These are phyloP conservation scores for Slavum lentiscoides DNA, from an alignment of 2,888 invertebrate species.

Conservation along the genomic window DNA sequence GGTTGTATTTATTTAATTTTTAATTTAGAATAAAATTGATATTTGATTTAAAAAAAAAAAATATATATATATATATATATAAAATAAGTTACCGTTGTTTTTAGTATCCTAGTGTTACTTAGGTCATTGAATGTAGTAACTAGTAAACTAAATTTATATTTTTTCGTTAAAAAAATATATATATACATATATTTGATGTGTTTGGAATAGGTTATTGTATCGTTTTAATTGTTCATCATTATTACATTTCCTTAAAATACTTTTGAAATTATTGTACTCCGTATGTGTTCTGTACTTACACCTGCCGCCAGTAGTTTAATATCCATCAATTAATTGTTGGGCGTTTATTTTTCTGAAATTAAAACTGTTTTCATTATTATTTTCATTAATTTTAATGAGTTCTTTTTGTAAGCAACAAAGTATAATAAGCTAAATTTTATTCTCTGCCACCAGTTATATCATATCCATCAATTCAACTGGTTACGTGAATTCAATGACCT, in stretches of 20 bases:
- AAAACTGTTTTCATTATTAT: not conserved
- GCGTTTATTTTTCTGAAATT: constrained; percentile 4
- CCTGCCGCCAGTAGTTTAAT: constrained; percentile 2
- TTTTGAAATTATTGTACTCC: constrained; percentile 5
- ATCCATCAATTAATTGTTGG: not conserved
- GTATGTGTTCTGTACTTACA: not conserved
- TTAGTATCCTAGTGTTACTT: constrained; percentile 31
- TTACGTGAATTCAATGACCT: constrained; percentile 7
- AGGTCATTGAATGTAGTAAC: constrained; percentile 29
- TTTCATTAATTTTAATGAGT: constrained; percentile 11
- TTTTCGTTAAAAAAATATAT: not conserved
- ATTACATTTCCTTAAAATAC: constrained; percentile 9
- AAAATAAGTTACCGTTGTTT: constrained; percentile 24
- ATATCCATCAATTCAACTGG: not conserved
- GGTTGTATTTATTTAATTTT: constrained; percentile 52
- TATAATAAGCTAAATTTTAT: not conserved
- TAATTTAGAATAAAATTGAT: constrained; percentile 52
- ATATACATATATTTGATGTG: too few species aligned
- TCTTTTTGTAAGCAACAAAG: not conserved
- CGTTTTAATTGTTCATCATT: constrained; percentile 3
- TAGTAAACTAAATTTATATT: constrained; percentile 12
- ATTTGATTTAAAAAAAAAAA: constrained; percentile 3
- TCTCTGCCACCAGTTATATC: not conserved
- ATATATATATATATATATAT: too few species aligned
- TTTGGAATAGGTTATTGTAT: not conserved